Conservation (phyloP, 2,113 vertebrate species). For the Patagioenas fasciata region DNA sequence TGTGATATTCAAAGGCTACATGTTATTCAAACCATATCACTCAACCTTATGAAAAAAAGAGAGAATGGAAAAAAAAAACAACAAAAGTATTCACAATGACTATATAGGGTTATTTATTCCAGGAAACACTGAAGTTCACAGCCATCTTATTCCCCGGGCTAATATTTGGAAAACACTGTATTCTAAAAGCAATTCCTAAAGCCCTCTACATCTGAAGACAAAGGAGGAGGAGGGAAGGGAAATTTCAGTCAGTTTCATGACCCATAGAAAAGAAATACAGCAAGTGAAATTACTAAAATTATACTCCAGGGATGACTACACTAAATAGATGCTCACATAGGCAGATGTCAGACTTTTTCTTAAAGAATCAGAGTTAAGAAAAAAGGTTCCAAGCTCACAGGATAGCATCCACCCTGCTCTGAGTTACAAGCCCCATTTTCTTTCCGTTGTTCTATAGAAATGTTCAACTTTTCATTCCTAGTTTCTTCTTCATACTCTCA, state of each 20-base stretch:
- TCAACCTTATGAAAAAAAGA: not conserved
- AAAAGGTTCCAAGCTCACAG: not conserved
- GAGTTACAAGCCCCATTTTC: not conserved
- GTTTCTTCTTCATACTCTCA: not conserved
- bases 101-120: conserved; percentile 61
- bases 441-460: not conserved
- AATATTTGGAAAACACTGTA: conserved; percentile 68
- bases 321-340: not conserved
- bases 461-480: not conserved
- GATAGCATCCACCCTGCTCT: not conserved
- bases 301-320: not conserved
- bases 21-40: conserved; percentile 18
- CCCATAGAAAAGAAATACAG: conserved; percentile 5
- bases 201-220: conserved; percentile 13
- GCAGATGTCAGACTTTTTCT: not conserved
- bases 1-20: not conserved
- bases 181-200: conserved; percentile 60
- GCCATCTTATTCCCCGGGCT: conserved; percentile 59
- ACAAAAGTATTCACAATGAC: not conserved
- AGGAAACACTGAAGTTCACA: conserved; percentile 34
- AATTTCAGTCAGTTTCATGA: conserved; percentile 2
- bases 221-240: not conserved
- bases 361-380: not conserved
- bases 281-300: not conserved
- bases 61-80: not conserved